Base-by-base conservation (phyloP, 2,888 invertebrate genomes). In the Leptopilina myrica region DNA sequence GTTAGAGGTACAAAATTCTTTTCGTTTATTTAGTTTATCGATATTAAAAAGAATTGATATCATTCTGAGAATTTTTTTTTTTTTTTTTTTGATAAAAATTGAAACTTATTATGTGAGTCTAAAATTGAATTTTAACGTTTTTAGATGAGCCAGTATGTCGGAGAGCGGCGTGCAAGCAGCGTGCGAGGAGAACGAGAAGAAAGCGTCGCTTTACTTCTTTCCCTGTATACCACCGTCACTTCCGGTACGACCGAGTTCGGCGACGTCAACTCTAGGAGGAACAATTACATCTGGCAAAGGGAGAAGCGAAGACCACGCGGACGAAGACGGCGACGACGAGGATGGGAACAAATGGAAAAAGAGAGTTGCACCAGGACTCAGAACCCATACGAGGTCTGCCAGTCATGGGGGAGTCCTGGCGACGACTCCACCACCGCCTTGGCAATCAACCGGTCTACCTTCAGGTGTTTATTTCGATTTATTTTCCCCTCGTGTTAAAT, bases 321-420 rank as follows among this genome's bases (percentile, higher is more conserved):
- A 67, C 82, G 75, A 81, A 79, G 46, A 76, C 1, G 33, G 33
- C 80, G 65, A 66, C 80, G 65, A 66, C 79, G 62, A 77, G 67
- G 59, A 82, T 20, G 14, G 65, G 64, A 26, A 76, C 79, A 79
- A 86, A 77, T 79, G 77, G 79, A 82, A 76, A 73, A 79, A 86
- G 20, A 81, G 83, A 92, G 91, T 80, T 91, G 92, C 88, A 91
- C 43, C 80, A 49, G 49, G 49, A 8, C 66, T 85, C 73, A 88
- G 86, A 81, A 92, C 92, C 1, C 97, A 97, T 92, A 95, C 95
- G 83, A 94, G 97, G 83, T 97, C 97, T 86, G 95, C 96, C 86
- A 97, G 97, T 91, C 97, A 97, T 93, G 97, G 97, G 77, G 97
- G 97, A 80, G 94, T 94, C 43, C 92, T 93, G 26, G 86, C 91